Conservation (phyloP, 1,140 invertebrate species). For the Ladona fulva region DNA sequence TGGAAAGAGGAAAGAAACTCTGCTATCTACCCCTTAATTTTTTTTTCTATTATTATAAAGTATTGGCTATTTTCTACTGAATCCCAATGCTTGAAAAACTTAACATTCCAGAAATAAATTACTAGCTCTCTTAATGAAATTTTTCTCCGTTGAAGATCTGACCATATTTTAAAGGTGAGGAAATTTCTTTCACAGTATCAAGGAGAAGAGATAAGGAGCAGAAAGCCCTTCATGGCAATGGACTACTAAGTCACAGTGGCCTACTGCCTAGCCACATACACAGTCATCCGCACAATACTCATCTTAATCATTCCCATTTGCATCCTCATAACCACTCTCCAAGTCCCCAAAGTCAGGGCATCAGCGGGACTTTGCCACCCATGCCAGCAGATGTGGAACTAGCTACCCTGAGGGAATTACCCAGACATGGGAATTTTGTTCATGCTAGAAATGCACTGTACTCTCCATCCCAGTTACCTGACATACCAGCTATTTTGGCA, state of each 20-base stretch:
- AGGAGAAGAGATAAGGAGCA: neutral
- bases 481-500: neutral
- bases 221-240: neutral
- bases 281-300: neutral
- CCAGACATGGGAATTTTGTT: constrained; percentile 55
- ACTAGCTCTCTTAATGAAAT: too few relatives aligned
- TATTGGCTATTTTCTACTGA: too few relatives aligned
- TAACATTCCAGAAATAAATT: too few relatives aligned
- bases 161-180: too few relatives aligned
- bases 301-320: neutral
- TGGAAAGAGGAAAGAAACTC: too few relatives aligned
- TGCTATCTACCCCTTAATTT: too few relatives aligned
- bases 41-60: too few relatives aligned
- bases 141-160: too few relatives aligned
- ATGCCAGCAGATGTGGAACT: constrained; percentile 61
- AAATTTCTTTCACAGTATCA: neutral
- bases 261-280: neutral
- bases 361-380: neutral
- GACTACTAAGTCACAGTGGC: neutral
- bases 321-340: neutral
- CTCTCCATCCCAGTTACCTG: constrained; percentile 34
- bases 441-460: constrained; percentile 71
- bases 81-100: too few relatives aligned
- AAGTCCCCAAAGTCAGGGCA: neutral
- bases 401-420: constrained; percentile 77